phyloP scores from a whole-genome alignment of 1,140 invertebrate species.

The Diachasma alloeum region DNA sequence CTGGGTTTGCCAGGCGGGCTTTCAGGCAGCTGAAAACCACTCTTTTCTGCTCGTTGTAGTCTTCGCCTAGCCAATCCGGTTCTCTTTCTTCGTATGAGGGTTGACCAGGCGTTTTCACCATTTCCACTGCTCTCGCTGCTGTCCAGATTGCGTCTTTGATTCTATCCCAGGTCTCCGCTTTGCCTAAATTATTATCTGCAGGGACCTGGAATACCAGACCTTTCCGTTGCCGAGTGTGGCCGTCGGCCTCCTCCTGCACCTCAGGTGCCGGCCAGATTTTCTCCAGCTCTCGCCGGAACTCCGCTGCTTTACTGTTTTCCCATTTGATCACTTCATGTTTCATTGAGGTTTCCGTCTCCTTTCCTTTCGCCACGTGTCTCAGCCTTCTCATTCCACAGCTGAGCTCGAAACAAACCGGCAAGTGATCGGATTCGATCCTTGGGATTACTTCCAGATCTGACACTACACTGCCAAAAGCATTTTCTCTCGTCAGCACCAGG shows the following conservation, averaged over 20 bases:
- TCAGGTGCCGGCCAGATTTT: background rate
- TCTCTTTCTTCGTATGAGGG: no score
- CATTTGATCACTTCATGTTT: background rate
- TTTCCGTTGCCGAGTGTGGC: background rate
- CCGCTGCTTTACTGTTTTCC: background rate
- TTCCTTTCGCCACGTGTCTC: background rate
- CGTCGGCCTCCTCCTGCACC: background rate
- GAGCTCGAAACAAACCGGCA: background rate
- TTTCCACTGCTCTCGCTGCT: background rate
- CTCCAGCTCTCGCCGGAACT: background rate
- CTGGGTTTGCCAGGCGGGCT: no score
- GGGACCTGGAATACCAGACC: no score
- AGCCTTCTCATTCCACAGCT: background rate
- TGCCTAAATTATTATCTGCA: no score
- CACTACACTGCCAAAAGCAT: background rate
- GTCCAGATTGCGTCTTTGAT: background rate
- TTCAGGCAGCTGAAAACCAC: no score
- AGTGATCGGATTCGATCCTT: slow-evolving; percentile 9
- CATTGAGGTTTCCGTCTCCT: background rate
- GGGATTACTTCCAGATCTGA: background rate
- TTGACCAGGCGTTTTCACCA: background rate
- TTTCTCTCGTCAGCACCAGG: background rate
- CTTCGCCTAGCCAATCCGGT: no score
- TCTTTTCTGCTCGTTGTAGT: background rate
- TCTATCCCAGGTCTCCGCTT: background rate